Evolutionary conservation across 2,113 vertebrate species (phyloP).

Genomic region (Dipodomys stephensi): DNA sequence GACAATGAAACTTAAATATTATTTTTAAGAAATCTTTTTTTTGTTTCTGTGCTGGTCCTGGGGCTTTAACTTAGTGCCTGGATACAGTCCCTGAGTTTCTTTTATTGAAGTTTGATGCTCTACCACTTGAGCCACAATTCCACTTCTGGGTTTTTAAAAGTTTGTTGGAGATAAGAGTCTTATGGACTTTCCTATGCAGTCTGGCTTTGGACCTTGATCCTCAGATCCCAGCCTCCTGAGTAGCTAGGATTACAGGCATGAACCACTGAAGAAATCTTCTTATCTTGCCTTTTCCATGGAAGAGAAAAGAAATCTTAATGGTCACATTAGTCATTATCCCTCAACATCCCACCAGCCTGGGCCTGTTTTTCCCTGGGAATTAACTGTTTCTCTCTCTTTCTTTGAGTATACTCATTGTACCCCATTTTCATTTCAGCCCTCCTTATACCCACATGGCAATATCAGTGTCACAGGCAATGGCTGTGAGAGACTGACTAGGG

Average conservation of each 20-base stretch:
- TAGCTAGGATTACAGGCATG: too few species aligned
- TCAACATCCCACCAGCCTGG: rapidly evolving
- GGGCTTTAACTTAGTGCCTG: too few species aligned
- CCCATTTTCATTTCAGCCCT: not conserved
- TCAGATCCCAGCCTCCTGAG: too few species aligned
- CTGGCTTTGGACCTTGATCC: too few species aligned
- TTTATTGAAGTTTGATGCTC: too few species aligned
- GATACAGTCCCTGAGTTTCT: too few species aligned
- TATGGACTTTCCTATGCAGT: too few species aligned
- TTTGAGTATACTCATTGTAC: not conserved
- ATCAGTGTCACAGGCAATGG: not conserved
- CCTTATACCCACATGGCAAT: not conserved
- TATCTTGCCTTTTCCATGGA: not conserved
- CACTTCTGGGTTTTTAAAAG: too few species aligned
- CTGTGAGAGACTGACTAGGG: not conserved
- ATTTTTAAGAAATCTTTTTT: too few species aligned
- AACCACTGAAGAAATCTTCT: not conserved
- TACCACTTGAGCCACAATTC: too few species aligned
- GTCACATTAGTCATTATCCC: not conserved
- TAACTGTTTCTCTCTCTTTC: not conserved
- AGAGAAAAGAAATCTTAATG: not conserved
- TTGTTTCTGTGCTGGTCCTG: too few species aligned
- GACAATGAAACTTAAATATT: not conserved
- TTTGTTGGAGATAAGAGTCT: too few species aligned
- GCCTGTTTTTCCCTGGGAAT: not conserved